Base-by-base conservation (phyloP, 1,140 invertebrate genomes). In the Macrocentrus cingulum region DNA sequence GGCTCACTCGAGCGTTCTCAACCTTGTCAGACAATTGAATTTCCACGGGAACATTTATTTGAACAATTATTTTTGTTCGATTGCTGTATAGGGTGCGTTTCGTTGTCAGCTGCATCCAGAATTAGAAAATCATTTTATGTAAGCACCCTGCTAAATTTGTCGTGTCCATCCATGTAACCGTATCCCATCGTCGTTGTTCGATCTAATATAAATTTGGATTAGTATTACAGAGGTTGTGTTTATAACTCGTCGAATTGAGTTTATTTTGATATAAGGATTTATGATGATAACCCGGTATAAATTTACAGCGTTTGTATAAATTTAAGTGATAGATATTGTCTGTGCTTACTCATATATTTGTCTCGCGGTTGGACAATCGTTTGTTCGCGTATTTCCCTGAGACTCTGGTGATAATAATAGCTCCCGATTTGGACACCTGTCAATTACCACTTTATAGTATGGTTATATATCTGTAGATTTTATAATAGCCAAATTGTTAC, bases 1-100 rank as follows among this genome's bases (percentile, higher is more conserved):
- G 58, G 53, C 69, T 70, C 65, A 39, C 15, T 39, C 25, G 36
- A 13, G 13, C 36, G 8, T 15, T 15, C 13, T 39, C 8, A 39
- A 39, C 15, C 8, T 29, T 29, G 25, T 29, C 25, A 29, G 25
- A 39, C 36, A 39, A 39, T 39, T 13, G 13, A 39, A 39, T 39
- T 39, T 39, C 15, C 36, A n/a, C 36, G 36, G 7, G 36, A 4
- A 39, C 8, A 8, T 39, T 4, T 8, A 39, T 8, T n/a, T 39
- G 36, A 4, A 39, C 13, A n/a, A n/a, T 39, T 39, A 4, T 3
- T 39, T 13, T n/a, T 15, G 36, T n/a, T n/a, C n/a, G n/a, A n/a
- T n/a, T n/a, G n/a, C n/a, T n/a, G n/a, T n/a, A n/a, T n/a, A n/a
- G n/a, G n/a, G n/a, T n/a, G n/a, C n/a, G n/a, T n/a, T n/a, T n/a